Base-by-base conservation (phyloP, 2,888 invertebrate genomes). In the Euspilapteryx auroguttella region DNA sequence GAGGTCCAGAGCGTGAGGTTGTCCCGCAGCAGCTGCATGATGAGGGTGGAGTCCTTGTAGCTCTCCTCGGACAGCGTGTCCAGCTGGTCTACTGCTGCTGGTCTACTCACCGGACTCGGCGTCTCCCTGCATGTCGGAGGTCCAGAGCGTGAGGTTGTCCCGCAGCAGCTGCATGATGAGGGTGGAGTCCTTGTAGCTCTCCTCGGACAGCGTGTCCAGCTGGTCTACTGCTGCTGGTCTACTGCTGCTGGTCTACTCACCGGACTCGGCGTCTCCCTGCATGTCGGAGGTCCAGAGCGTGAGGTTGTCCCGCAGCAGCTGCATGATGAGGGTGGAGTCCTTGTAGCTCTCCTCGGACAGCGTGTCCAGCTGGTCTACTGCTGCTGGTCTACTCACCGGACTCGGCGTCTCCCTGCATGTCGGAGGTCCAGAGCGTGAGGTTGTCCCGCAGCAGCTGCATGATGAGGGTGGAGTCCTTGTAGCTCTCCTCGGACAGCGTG, bases 391-490 rank as follows among this genome's bases (percentile, higher is more conserved):
- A n/a, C n/a, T n/a, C n/a, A n/a, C n/a, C n/a, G n/a, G n/a, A n/a
- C n/a, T n/a, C n/a, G n/a, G n/a, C n/a, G n/a, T n/a, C n/a, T n/a
- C n/a, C 91, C 78, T 93, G 93, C 94, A 95, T 94, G 81, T 98
- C 97, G 59, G 95, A 94, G 68, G 96, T 97, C 97, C 97, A 97
- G 54, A 98, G 85, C 65, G 97, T 97, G 53, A 98, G 89, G 82
- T 98, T 98, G 81, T 98, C 97, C 79, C 97, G 86, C 79, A 98
- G 85, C 65, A 98, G 86, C 82, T 97, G 97, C 97, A 98, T 97
- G 77, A 97, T 98, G 58, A 98, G 87, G 53, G 97, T 97, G 47
- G 96, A 96, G 85, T 98, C 97, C 83, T 94, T 94, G 84, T 97
- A 98, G 79, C 94, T 94, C 79, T 98, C 97, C 81, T 97, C 97